phyloP scores from a whole-genome alignment of 2,113 vertebrate species.

The Baryphthengus martii region DNA sequence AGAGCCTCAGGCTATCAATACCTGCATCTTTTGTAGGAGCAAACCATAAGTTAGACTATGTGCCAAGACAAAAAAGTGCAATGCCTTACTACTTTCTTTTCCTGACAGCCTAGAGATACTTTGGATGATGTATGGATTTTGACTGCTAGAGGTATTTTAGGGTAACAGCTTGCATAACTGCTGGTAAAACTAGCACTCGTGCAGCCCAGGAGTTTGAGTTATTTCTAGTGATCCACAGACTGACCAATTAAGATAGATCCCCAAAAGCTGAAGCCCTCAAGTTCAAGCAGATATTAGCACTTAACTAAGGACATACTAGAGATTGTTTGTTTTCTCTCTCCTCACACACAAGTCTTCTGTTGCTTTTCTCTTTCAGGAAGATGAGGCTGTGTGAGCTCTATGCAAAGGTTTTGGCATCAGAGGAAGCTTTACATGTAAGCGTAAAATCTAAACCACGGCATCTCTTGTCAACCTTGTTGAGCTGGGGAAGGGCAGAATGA shows the following conservation, averaged over 20 bases:
- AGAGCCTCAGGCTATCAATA: background rate
- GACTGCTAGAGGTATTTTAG: background rate
- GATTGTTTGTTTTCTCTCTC: background rate
- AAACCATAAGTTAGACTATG: background rate
- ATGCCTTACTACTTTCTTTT: background rate
- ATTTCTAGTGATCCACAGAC: background rate
- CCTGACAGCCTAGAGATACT: background rate
- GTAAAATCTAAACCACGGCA: background rate
- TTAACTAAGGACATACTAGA: background rate
- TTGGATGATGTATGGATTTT: background rate
- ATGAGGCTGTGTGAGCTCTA: slow-evolving; percentile 91
- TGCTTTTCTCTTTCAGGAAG: slow-evolving; percentile 72
- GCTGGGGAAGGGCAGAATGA: background rate
- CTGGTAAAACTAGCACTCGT: background rate
- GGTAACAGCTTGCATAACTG: background rate
- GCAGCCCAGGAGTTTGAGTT: background rate
- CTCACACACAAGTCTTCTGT: background rate
- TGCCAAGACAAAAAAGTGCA: background rate
- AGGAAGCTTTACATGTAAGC: slow-evolving; percentile 91
- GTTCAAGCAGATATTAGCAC: background rate
- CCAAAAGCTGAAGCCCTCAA: background rate
- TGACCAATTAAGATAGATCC: background rate
- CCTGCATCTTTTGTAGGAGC: background rate
- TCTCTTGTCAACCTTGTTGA: background rate
- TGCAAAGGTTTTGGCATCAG: slow-evolving; percentile 84